Conservation (phyloP, 2,888 invertebrate species). For the Danaus chrysippus region DNA sequence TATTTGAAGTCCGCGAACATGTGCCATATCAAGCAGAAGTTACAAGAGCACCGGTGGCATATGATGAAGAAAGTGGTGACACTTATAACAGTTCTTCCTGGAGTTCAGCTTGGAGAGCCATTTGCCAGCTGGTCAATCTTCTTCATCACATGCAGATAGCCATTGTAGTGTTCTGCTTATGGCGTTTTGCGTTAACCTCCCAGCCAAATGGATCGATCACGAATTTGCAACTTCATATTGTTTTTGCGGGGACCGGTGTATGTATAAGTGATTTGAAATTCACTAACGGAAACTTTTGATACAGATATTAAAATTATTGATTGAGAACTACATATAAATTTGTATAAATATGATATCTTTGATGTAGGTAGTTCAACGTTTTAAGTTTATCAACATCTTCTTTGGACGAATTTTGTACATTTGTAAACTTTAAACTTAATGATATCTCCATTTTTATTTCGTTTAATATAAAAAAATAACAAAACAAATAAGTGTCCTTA, state of each 20-base stretch:
- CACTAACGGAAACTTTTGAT: neutral
- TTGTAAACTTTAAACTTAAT: too few relatives aligned
- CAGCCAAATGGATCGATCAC: constrained; percentile 61
- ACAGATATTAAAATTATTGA: too few relatives aligned
- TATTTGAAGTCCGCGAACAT: constrained; percentile 70
- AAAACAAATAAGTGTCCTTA: too few relatives aligned
- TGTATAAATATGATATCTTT: too few relatives aligned
- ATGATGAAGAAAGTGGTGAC: constrained; percentile 66
- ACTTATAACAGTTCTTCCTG: constrained; percentile 51
- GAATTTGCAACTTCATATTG: constrained; percentile 68
- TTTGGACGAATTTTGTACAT: too few relatives aligned
- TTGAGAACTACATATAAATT: too few relatives aligned
- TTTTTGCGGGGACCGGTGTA: constrained; percentile 74
- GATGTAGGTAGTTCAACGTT: too few relatives aligned
- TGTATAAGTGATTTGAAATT: constrained; percentile 38
- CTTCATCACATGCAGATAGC: constrained; percentile 71
- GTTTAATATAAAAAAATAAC: too few relatives aligned
- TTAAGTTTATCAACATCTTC: too few relatives aligned
- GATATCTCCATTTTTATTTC: too few relatives aligned
- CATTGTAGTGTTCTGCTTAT: constrained; percentile 66
- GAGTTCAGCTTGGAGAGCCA: constrained; percentile 65
- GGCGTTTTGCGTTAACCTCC: constrained; percentile 66
- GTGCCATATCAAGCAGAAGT: constrained; percentile 70
- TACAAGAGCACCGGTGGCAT: constrained; percentile 60
- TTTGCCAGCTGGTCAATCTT: constrained; percentile 67